Base-by-base conservation (phyloP, 2,113 vertebrate species). In the cattle (Bos taurus) region DNA sequence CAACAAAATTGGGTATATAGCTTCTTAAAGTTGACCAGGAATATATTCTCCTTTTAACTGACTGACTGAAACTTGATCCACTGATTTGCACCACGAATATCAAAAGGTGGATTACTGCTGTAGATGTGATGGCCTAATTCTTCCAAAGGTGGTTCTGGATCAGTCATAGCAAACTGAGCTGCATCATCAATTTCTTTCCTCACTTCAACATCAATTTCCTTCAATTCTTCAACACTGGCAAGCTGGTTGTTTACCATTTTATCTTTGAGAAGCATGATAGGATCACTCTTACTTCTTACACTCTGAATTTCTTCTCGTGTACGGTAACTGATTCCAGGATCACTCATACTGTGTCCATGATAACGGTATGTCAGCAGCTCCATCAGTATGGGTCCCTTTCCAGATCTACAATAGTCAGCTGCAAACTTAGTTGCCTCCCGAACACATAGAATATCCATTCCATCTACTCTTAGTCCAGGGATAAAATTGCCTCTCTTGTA, bases 291-390 rank as follows among this genome's bases (percentile, higher is more conserved):
- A 50, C 99, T 99, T 89, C 99, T 99, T 52, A 99, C 99, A 95
- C 99, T 99, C 97, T 99, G 99, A 98, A 99, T 99, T 98, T 99
- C 99, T 96, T 99, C 99, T 91, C 99, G 99, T 3, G 99, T 99
- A 14, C 99, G 99, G 97, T 99, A 99, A 98, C 99, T 99, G 98
- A 99, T 64, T 7, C 99, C 99, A 9, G 99, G 99, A 92, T 99
- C 99, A 26, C 99, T 99, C 99, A 99, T 99, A 94, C 99, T 99
- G 98, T 99, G 99, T 71, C 99, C 99, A 30, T 99, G 99, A 85
- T 99, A 99, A 93, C 99, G 99, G 92, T 99, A 99, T 0, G 99
- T 99, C 98, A 99, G 99, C 83, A 99, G 98, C 98, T 99, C 99
- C 99, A 99, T 99, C 81, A 99, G 3, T 19, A 99, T 99, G 30